These are phyloP conservation scores for Stylophora pistillata DNA, from an alignment of 64 coral and sea anemone genomes.

Conservation along the genomic window DNA sequence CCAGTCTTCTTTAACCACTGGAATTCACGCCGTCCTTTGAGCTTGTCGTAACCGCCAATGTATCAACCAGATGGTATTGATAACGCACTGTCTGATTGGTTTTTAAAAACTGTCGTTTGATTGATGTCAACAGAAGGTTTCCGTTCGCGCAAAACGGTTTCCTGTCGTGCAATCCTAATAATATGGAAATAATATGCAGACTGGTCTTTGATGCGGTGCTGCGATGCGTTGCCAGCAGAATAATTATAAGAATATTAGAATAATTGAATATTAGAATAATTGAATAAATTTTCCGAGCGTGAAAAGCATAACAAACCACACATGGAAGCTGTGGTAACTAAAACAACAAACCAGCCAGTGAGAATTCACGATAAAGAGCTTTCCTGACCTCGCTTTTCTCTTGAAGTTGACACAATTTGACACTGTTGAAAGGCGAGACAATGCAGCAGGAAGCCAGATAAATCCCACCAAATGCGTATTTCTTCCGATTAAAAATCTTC, in stretches of 20 bases:
- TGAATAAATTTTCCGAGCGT: constrained; percentile 1
- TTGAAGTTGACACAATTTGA: background rate
- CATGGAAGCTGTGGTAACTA: background rate
- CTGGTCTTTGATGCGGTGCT: background rate
- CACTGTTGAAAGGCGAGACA: background rate
- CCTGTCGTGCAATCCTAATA: background rate
- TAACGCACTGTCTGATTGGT: background rate
- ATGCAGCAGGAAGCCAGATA: background rate
- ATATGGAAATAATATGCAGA: background rate
- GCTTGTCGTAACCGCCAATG: background rate
- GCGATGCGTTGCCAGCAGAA: background rate
- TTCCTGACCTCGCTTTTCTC: background rate
- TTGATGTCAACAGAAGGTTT: background rate
- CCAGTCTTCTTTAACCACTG: background rate
- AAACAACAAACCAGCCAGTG: background rate
- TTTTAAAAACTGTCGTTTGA: constrained; percentile 1
- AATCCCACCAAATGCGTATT: background rate
- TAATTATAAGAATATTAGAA: background rate
- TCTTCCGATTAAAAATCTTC: background rate
- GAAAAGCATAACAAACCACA: background rate
- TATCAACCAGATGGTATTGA: background rate
- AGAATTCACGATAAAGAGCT: background rate
- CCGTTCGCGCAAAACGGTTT: background rate
- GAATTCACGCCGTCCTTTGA: background rate
- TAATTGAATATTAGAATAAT: background rate